A percentile compares a stretch with the other conserved stretches of the same genome.
These are phyloP conservation scores for Drosophila pseudoananassae DNA, from an alignment of 1,140 invertebrate genomes.

Conservation along the genomic window DNA sequence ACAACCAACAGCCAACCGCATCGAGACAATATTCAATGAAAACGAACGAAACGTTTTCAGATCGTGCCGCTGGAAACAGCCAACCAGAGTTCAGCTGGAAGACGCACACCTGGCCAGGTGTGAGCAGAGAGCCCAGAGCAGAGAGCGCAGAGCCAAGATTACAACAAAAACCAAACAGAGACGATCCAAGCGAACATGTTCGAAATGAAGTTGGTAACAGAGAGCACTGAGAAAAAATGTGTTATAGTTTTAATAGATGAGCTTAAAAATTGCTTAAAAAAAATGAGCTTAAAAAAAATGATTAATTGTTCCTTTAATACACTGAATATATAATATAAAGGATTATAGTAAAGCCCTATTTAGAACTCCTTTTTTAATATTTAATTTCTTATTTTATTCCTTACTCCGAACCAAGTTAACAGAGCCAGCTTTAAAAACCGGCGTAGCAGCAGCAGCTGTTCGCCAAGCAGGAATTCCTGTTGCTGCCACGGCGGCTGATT, in stretches of 20 bases:
- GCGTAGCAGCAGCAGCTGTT: slow-evolving; percentile 44
- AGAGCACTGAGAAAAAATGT: slow-evolving; percentile 21
- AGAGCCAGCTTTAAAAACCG: slow-evolving; percentile 8
- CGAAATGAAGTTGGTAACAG: slow-evolving; percentile 26
- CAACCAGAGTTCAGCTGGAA: slow-evolving; percentile 66
- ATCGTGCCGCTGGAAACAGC: slow-evolving; percentile 68
- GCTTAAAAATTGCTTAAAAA: too few relatives aligned
- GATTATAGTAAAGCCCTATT: too few relatives aligned
- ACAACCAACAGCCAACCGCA: slow-evolving; percentile 73
- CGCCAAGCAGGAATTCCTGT: slow-evolving; percentile 47
- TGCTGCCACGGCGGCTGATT: slow-evolving; percentile 28
- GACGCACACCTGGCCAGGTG: not conserved
- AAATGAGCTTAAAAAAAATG: too few relatives aligned
- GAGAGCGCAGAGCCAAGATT: not conserved
- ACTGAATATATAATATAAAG: too few relatives aligned
- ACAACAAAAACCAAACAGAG: slow-evolving; percentile 9
- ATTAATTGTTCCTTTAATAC: too few relatives aligned
- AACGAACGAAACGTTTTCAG: slow-evolving; percentile 67
- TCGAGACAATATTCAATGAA: slow-evolving; percentile 77
- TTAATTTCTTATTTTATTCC: not conserved
- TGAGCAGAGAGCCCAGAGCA: slow-evolving; percentile 5
- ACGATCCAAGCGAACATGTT: slow-evolving; percentile 37
- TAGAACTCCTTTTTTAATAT: not conserved
- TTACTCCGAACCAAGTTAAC: slow-evolving; percentile 33
- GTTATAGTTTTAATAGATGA: not conserved